phyloP scores from a whole-genome alignment of 2,113 vertebrate species.

The Phodopus roborovskii region DNA sequence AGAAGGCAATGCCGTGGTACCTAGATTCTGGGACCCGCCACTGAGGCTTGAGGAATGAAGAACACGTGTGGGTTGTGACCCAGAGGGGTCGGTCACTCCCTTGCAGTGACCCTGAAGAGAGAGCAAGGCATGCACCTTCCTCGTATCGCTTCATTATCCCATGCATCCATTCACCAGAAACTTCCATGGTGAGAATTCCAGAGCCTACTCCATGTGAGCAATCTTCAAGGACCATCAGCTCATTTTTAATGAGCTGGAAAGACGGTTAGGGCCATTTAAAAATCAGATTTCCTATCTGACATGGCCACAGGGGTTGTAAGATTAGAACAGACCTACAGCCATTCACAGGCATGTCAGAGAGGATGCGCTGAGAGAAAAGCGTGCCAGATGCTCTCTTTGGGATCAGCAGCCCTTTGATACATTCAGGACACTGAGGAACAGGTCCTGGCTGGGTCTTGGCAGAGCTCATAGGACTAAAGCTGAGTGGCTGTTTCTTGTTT shows the following conservation, averaged over 20 bases:
- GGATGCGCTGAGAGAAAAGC: not conserved
- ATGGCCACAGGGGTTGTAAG: not conserved
- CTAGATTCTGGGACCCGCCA: not conserved
- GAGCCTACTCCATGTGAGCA: not conserved
- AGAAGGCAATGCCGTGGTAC: accelerated
- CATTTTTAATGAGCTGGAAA: not conserved
- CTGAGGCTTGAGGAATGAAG: not conserved
- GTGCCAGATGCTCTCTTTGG: not conserved
- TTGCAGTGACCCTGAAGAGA: not conserved
- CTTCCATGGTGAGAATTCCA: not conserved
- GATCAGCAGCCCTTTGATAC: accelerated
- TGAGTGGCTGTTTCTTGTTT: not conserved
- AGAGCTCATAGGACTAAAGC: not conserved
- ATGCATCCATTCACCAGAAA: not conserved
- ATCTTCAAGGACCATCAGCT: not conserved
- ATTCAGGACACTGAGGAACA: not conserved
- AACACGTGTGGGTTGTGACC: not conserved
- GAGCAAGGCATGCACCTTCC: not conserved
- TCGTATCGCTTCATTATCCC: not conserved
- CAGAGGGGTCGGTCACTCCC: not conserved
- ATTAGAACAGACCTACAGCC: not conserved
- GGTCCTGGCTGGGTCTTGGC: not conserved
- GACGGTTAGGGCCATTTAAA: not conserved
- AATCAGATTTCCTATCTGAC: not conserved
- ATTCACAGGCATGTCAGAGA: not conserved